Base-by-base conservation (phyloP, 2,888 invertebrate species). In the Gandaritis pyraliata region DNA sequence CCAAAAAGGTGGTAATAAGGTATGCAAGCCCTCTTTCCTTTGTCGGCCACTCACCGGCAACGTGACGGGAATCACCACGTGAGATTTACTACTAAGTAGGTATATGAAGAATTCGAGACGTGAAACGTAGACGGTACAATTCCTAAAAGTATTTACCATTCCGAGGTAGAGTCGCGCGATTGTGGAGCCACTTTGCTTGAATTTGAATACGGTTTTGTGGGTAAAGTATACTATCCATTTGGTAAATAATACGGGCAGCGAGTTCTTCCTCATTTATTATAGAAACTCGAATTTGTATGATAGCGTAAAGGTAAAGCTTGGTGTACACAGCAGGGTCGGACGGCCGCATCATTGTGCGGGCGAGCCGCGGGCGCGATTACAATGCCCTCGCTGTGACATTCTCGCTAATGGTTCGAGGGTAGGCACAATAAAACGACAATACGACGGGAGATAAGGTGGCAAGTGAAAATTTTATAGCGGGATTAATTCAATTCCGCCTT, bases 361-460 rank as follows among this genome's bases (percentile, higher is more conserved):
- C 80, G 78, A 79, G 84, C 86, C 85, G 82, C 87, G 85, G 83
- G 83, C 83, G 81, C 84, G 87, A 85, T 84, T 82, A 91, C 91
- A 92, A 92, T 90, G 86, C 88, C 87, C 79, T 74, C 86, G 86
- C 85, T 85, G 87, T 91, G 91, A 92, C 90, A 92, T 92, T 92
- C 88, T 91, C 90, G 87, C 91, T 91, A 92, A 92, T 91, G 91
- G 91, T 91, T 88, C 80, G 87, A 87, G 88, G 90, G 89, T 84
- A 87, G 88, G 88, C 87, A 91, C 90, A 91, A 90, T 91, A 90
- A 91, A 90, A 88, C 85, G 90, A 91, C 90, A 90, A 89, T 90
- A 89, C 89, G 83, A 87, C 88, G 82, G 81, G 85, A 90, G 90
- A 91, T 92, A 92, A 89, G 90, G 91, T 87, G 84, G 86, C 86